Evolutionary conservation across 2,113 vertebrate species (phyloP).

Genomic region (Cololabis saira): DNA sequence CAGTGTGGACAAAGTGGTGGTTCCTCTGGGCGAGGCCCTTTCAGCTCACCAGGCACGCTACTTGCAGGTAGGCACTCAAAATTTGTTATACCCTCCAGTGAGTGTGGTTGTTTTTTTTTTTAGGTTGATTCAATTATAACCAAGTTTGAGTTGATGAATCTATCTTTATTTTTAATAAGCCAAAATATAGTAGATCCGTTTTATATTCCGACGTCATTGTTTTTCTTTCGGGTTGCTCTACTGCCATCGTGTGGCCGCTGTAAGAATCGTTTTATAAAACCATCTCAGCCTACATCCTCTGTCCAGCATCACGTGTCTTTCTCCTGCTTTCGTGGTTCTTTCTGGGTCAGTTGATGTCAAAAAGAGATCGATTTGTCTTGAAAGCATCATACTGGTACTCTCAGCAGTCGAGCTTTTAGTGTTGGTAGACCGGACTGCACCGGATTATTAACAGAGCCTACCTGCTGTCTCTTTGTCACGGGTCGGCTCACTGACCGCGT

Average conservation of each 20-base stretch:
- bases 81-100: no score
- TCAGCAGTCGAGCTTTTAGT: conserved; percentile 21
- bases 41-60: conserved; percentile 84
- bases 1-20: conserved; percentile 90
- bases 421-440: conserved; percentile 3
- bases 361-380: conserved; percentile 30
- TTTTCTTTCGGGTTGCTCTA: conserved; percentile 22
- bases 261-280: background rate
- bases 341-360: conserved; percentile 25
- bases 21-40: conserved; percentile 88
- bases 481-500: conserved; percentile 17
- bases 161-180: no score
- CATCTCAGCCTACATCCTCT: background rate
- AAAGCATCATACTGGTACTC: conserved; percentile 38
- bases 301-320: conserved; percentile 3
- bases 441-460: conserved; percentile 25
- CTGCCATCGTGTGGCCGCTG: conserved; percentile 55
- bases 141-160: no score
- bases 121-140: background rate
- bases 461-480: conserved; percentile 11
- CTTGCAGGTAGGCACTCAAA: conserved; percentile 81
- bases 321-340: background rate
- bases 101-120: no score
- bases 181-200: no score
- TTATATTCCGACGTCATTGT: no score